Conservation (phyloP, 1,140 invertebrate genomes). For the Trichoplusia ni region DNA sequence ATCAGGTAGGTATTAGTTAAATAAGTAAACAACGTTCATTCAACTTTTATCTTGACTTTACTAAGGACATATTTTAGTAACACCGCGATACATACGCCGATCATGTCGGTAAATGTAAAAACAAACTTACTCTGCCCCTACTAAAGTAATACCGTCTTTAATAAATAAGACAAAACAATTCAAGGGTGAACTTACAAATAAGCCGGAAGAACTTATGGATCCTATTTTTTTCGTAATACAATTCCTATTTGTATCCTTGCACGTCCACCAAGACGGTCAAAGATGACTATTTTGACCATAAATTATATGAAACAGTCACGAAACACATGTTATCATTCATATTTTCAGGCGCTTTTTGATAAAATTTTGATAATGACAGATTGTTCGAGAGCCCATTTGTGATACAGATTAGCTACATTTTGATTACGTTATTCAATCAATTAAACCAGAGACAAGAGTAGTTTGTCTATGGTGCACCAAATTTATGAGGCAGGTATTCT, state of each 20-base stretch:
- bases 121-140: neutral
- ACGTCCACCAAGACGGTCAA: conserved; percentile 26
- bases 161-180: neutral
- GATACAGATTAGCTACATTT: conserved; percentile 26
- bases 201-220: conserved; percentile 43
- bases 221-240: conserved; percentile 30
- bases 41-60: conserved; percentile 11
- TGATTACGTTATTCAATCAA: neutral
- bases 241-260: conserved; percentile 1
- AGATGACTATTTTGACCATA: conserved; percentile 46
- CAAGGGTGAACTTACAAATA: conserved; percentile 44
- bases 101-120: neutral
- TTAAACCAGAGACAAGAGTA: neutral
- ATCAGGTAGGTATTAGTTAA: conserved; percentile 1
- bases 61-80: conserved; percentile 28
- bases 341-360: conserved; percentile 68
- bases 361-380: conserved; percentile 70
- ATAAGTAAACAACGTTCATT: conserved; percentile 38
- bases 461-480: no score
- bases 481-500: no score
- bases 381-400: conserved; percentile 51
- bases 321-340: conserved; percentile 71
- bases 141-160: neutral
- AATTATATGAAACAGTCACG: conserved; percentile 40
- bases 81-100: conserved; percentile 5